Base-by-base conservation (phyloP, 1,140 invertebrate species). In the Trichonephila clavipes region DNA sequence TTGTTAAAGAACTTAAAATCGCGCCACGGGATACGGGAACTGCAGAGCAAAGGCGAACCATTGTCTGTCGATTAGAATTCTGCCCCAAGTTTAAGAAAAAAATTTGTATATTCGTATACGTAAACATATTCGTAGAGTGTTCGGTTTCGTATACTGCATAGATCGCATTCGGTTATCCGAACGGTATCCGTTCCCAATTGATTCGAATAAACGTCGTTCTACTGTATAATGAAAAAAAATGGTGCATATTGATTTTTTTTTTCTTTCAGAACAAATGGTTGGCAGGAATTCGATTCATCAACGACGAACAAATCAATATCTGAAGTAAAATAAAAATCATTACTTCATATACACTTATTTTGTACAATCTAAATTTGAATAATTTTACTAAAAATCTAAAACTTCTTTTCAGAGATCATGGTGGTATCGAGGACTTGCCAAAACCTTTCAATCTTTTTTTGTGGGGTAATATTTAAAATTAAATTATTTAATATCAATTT, bases 201-300 rank as follows among this genome's bases (percentile, higher is more conserved):
- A 1, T 28, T 28, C 28, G 28, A 1, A 28, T 28, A 28, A 28
- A 28, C 28, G 28, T 1, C 28, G 28, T 28, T 28, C 28, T 28
- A 28, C 28, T 61, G 8, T 61, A 18, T 61, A 61, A n/a, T 62
- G 3, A 6, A 83, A 19, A 1, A 8, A 40, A 88, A 16, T 28
- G 18, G 4, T 64, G 18, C 28, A 88, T 44, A 34, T 88, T 24
- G 2, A 18, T 34, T 88, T 88, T 66, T 21, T 3, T 88, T 88
- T 64, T 88, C 14, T 64, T 88, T 21, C 51, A 94, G 92, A 34
- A 61, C 59, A 28, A 94, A 83, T 69, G 87, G 86, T 8, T 94
- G 92, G 92, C 19, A 89, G 66, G 87, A 94, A 69, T 94, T 94
- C 83, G 72, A 94, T 24, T 28, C 58, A 44, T 44, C 85, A n/a